These are phyloP conservation scores for Chaitophorus viminalis DNA, from an alignment of 2,888 invertebrate genomes.

Conservation along the genomic window DNA sequence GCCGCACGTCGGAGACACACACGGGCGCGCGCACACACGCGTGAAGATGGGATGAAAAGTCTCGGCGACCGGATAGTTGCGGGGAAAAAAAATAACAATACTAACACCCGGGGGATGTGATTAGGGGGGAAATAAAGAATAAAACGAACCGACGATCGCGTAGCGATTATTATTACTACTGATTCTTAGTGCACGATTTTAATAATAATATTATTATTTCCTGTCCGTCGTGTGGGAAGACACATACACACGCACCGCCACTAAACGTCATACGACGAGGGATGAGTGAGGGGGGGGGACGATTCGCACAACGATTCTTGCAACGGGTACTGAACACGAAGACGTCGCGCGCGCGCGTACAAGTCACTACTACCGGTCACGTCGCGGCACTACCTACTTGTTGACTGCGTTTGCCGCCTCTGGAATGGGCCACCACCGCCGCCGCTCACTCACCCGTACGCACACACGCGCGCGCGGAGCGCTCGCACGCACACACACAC, in stretches of 20 bases:
- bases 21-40: not conserved
- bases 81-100: too few species aligned
- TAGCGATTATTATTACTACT: not conserved
- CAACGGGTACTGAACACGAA: not conserved
- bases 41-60: not conserved
- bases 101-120: too few species aligned
- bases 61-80: too few species aligned
- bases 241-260: not conserved
- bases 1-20: slow-evolving; percentile 3
- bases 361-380: slow-evolving; percentile 56
- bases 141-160: not conserved
- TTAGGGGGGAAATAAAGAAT: not conserved
- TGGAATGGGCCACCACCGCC: slow-evolving; percentile 40
- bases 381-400: slow-evolving; percentile 59
- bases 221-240: not conserved
- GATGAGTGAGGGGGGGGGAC: too few species aligned
- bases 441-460: not conserved
- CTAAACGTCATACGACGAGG: not conserved
- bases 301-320: not conserved
- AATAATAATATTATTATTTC: not conserved
- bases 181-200: not conserved
- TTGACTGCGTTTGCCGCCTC: slow-evolving; percentile 56
- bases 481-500: not conserved
- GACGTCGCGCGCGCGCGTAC: slow-evolving; percentile 50
- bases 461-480: not conserved